Conservation (phyloP, 2,888 invertebrate genomes). For the Nudaria mundana region DNA sequence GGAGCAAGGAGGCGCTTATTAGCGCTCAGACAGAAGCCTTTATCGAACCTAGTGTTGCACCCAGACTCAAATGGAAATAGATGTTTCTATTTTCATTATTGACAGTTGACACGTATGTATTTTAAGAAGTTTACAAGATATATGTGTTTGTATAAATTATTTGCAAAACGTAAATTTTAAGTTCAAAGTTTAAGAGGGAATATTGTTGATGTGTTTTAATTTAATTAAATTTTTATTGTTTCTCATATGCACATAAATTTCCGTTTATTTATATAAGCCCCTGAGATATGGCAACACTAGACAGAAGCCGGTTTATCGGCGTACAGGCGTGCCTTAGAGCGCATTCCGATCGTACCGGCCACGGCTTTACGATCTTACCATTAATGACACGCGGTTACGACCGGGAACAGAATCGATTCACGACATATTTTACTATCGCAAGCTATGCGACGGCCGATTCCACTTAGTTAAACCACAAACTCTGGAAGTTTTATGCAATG, state of each 20-base stretch:
- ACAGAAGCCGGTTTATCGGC: conserved; percentile 44
- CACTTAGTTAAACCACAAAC: conserved; percentile 11
- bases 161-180: neutral
- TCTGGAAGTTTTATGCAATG: neutral
- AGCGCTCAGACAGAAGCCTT: conserved; percentile 49
- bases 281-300: conserved; percentile 30
- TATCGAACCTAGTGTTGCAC: conserved; percentile 31
- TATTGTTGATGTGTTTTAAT: no score
- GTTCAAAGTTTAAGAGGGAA: no score
- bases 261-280: conserved; percentile 1
- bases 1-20: conserved; percentile 54
- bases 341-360: conserved; percentile 67
- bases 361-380: conserved; percentile 59
- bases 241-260: no score
- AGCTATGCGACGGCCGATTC: conserved; percentile 30
- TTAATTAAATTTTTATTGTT: no score
- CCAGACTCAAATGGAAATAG: neutral
- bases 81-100: no score
- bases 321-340: conserved; percentile 58
- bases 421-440: conserved; percentile 61
- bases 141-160: no score
- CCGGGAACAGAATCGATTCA: conserved; percentile 74
- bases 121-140: no score
- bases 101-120: no score
- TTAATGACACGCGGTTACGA: conserved; percentile 70